Evolutionary conservation across 2,113 vertebrate genomes (phyloP), one percentile per base, ranked within the genome.

Genomic region (Calyptommatus sinebrachiatus): DNA sequence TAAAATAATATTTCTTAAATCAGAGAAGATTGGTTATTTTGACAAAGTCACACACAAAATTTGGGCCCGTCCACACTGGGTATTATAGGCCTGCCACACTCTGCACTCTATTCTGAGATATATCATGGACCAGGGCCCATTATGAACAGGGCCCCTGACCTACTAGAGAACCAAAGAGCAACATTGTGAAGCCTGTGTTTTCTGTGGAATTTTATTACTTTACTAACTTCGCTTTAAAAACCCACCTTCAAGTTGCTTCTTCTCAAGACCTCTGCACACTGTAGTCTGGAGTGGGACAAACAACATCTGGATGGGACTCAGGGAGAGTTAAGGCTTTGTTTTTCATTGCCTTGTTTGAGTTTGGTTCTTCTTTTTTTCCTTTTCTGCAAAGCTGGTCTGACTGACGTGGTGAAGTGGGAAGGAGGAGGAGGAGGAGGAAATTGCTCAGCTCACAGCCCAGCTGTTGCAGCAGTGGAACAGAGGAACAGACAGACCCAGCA

Each of bases 361-460:
- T 57, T 57, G 4, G 14, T 57, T 57, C 18, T 16, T 57, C 12
- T 57, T 57, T 57, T 57, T 18, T 18, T 57, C 18, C 16, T 57
- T 16, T 57, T 89, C 85, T 82, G 85, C 70, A 29, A 65, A 6
- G 21, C 63, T 48, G 68, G 75, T 82, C 0, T 89, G 90, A 91
- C 0, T 89, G 90, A 91, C 86, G 86, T 87, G 0, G 5, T 50
- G 24, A 81, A 85, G 90, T 8, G 65, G 12, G 41, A 41, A 31
- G 50, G 35, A 6, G 28, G 24, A 68, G 26, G 20, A 88, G 90
- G 90, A 91, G 83, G 35, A 87, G 77, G 62, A 84, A 57, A 84
- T 69, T 57, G 83, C 53, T 41, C 50, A 31, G 76, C 53, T 50
- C 84, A 83, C 87, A 85, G 85, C 84, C 89, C 82, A 83, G 84